A percentile compares a stretch with the other conserved stretches of the same genome.
These are phyloP conservation scores for Brenthis ino DNA, from an alignment of 2,888 invertebrate genomes.

Conservation along the genomic window DNA sequence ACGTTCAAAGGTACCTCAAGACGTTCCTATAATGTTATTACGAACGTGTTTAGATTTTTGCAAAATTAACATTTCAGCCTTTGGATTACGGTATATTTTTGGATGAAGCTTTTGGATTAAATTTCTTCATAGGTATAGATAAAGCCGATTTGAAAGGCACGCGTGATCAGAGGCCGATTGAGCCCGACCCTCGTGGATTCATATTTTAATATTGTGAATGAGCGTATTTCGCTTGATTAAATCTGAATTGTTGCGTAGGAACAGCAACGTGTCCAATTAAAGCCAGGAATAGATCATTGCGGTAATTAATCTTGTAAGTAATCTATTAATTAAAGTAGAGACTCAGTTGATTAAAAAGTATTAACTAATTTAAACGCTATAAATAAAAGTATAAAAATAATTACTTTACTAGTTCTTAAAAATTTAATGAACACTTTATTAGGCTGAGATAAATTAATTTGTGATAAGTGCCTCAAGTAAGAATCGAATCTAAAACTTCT, in stretches of 20 bases:
- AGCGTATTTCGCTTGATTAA: conserved; percentile 70
- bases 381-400: no score
- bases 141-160: conserved; percentile 77
- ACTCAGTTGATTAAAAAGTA: neutral
- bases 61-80: conserved; percentile 47
- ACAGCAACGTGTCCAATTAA: conserved; percentile 24
- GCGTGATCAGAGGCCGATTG: conserved; percentile 79
- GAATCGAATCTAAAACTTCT: no score
- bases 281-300: neutral
- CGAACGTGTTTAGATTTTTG: conserved; percentile 21
- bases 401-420: no score
- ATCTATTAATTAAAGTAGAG: neutral
- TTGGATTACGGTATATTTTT: conserved; percentile 50
- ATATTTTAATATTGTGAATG: conserved; percentile 79
- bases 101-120: conserved; percentile 48
- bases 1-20: conserved; percentile 73
- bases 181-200: conserved; percentile 62
- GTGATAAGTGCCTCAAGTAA: no score
- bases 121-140: conserved; percentile 44
- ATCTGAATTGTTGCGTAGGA: conserved; percentile 53
- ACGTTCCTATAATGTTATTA: conserved; percentile 56
- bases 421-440: no score
- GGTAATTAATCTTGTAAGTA: neutral
- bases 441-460: no score
- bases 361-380: no score